Conservation (phyloP, 2,888 invertebrate genomes). For the Deroplatys truncata region DNA sequence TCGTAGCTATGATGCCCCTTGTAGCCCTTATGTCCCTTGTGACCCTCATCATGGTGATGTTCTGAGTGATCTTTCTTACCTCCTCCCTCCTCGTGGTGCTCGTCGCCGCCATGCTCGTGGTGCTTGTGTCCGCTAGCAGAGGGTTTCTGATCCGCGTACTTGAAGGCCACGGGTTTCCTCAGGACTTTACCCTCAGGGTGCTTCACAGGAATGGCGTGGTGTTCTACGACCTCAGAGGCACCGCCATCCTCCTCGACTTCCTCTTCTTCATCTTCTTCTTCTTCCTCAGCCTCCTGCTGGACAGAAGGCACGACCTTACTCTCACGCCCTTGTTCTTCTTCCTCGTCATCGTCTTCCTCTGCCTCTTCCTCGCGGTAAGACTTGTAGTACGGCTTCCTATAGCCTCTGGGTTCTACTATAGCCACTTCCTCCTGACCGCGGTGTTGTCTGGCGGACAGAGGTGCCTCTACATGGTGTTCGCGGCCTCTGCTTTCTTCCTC, state of each 20-base stretch:
- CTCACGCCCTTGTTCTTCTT: background rate
- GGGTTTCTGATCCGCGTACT: background rate
- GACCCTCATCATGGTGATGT: slow-evolving; percentile 54
- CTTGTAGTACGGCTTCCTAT: background rate
- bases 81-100: slow-evolving; percentile 46
- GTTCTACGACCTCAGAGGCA: slow-evolving; percentile 34
- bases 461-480: background rate
- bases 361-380: background rate
- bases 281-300: background rate
- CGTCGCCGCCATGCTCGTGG: background rate
- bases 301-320: background rate
- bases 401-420: background rate
- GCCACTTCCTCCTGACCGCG: background rate
- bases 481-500: background rate
- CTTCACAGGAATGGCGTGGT: background rate
- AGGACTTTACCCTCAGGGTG: background rate
- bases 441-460: background rate
- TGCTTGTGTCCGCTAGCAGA: background rate
- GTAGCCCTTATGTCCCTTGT: slow-evolving; percentile 63
- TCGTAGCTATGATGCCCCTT: slow-evolving; percentile 59
- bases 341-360: background rate
- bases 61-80: slow-evolving; percentile 54
- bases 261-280: background rate
- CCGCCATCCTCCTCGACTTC: slow-evolving; percentile 43
- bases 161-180: background rate